Conservation (phyloP, 37 sponge, comb jelly and placozoan genomes). For the Ianthella basta region DNA sequence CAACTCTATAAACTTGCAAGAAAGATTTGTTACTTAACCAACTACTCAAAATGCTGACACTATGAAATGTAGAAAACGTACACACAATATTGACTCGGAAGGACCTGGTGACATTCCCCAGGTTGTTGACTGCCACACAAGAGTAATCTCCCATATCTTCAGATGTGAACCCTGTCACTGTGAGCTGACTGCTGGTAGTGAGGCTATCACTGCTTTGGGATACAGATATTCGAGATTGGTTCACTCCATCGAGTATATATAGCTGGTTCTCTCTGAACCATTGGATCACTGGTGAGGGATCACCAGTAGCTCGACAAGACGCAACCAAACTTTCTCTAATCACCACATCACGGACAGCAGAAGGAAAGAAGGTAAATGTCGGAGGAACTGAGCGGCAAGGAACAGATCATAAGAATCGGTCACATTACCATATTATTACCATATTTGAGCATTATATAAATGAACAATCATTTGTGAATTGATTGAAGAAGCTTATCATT, state of each 20-base stretch:
- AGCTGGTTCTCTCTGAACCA: background rate
- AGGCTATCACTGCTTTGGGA: background rate
- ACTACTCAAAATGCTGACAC: no score
- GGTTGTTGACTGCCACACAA: background rate
- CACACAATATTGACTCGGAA: background rate
- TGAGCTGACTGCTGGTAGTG: background rate
- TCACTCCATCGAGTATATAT: background rate
- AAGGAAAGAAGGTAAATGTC: background rate
- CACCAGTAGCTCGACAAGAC: background rate
- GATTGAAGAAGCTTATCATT: no score
- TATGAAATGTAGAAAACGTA: no score
- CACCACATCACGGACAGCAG: background rate
- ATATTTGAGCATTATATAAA: no score
- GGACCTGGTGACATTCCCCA: background rate
- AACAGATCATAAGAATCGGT: no score
- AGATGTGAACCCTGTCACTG: background rate
- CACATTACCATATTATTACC: no score
- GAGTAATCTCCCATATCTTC: background rate
- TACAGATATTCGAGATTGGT: background rate
- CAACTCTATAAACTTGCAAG: no score
- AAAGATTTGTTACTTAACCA: no score
- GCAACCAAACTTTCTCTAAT: background rate
- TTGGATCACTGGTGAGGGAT: background rate
- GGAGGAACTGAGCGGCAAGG: constrained; percentile 16
- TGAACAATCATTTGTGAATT: no score